phyloP scores from a whole-genome alignment of 2,797 vertebrate species.

The Microchirus variegatus region DNA sequence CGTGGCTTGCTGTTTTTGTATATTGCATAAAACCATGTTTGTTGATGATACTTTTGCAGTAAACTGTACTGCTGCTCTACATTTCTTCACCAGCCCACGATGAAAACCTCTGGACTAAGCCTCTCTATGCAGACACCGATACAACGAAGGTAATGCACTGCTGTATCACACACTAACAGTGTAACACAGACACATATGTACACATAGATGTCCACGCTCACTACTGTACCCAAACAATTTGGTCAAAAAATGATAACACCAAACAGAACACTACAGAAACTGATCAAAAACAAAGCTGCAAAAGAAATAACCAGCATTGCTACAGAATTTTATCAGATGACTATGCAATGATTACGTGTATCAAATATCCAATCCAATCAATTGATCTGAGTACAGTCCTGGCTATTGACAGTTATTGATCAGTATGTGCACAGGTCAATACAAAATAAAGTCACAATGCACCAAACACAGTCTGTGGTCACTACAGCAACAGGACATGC shows the following conservation, averaged over 20 bases:
- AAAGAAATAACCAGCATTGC: slow-evolving; percentile 63
- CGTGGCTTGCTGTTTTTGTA: slow-evolving; percentile 23
- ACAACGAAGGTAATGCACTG: slow-evolving; percentile 53
- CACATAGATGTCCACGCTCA: slow-evolving; percentile 67
- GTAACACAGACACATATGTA: slow-evolving; percentile 73
- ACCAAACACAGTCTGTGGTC: slow-evolving; percentile 85
- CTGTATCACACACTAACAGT: slow-evolving; percentile 67
- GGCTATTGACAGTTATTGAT: slow-evolving; percentile 80
- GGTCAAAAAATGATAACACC: slow-evolving; percentile 76
- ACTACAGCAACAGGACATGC: slow-evolving; percentile 85
- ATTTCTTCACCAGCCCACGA: slow-evolving; percentile 43
- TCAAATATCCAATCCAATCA: slow-evolving; percentile 72
- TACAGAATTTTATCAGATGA: slow-evolving; percentile 67
- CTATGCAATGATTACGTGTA: slow-evolving; percentile 58
- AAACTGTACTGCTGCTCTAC: slow-evolving; percentile 35
- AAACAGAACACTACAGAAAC: slow-evolving; percentile 80
- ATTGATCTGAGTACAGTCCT: slow-evolving; percentile 71
- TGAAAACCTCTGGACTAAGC: slow-evolving; percentile 39
- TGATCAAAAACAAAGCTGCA: slow-evolving; percentile 81
- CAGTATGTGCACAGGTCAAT: slow-evolving; percentile 83
- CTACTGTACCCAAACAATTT: slow-evolving; percentile 66
- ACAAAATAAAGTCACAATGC: slow-evolving; percentile 83
- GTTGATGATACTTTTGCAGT: slow-evolving; percentile 20
- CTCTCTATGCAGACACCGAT: slow-evolving; percentile 54
- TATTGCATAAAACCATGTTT: slow-evolving; percentile 15